phyloP scores from a whole-genome alignment of 2,797 vertebrate species.

The Salmo trutta region DNA sequence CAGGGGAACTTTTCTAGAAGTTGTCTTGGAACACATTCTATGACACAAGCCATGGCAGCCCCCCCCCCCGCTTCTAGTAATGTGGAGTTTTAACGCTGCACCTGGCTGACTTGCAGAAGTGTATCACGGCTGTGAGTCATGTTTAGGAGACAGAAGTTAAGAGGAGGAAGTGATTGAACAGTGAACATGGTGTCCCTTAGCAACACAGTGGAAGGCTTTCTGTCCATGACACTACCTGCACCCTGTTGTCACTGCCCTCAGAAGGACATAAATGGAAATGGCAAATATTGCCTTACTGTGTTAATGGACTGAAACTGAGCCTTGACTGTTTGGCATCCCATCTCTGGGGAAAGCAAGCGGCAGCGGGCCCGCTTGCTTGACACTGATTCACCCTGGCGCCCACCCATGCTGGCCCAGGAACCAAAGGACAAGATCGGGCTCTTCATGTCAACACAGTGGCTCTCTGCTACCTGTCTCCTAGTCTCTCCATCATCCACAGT shows the following conservation, averaged over 20 bases:
- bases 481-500: not conserved
- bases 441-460: not conserved
- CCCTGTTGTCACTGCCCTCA: not conserved
- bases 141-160: not conserved
- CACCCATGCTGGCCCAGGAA: not conserved
- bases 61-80: not conserved
- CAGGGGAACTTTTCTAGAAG: slow-evolving; percentile 1
- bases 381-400: slow-evolving; percentile 14
- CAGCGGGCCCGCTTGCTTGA: slow-evolving; percentile 9
- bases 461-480: not conserved
- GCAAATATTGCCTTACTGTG: slow-evolving; percentile 52
- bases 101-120: not conserved
- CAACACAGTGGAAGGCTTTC: not conserved
- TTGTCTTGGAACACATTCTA: not conserved
- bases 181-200: not conserved
- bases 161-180: not conserved
- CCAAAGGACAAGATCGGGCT: not conserved
- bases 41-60: not conserved
- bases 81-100: not conserved
- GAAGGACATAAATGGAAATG: slow-evolving; percentile 30
- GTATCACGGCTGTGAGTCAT: not conserved
- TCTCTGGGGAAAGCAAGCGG: slow-evolving; percentile 19
- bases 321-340: slow-evolving; percentile 23
- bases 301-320: slow-evolving; percentile 29
- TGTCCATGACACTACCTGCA: not conserved